phyloP scores from a whole-genome alignment of 1,140 invertebrate species.

The Ctenoplectra terminalis region DNA sequence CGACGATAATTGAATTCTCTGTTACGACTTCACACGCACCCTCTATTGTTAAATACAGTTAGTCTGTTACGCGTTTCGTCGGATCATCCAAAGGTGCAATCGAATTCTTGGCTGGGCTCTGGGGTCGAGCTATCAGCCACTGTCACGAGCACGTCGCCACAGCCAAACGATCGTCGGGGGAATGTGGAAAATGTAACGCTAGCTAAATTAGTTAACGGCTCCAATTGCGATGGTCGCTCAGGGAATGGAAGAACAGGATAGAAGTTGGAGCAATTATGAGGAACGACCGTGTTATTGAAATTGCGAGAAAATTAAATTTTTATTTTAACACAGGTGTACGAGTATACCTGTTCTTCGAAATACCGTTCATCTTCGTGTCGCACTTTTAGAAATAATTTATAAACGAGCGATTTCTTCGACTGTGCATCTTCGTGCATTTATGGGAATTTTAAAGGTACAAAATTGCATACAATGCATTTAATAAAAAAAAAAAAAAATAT shows the following conservation, averaged over 20 bases:
- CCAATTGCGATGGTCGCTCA: conserved; percentile 10
- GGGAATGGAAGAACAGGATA: conserved; percentile 5
- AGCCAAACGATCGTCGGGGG: conserved; percentile 33
- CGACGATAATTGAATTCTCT: not conserved
- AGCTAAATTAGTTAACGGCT: conserved; percentile 34
- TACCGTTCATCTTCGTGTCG: too few species aligned
- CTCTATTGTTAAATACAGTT: not conserved
- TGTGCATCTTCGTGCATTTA: too few species aligned
- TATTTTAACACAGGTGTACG: not conserved
- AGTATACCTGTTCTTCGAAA: too few species aligned
- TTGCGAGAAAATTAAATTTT: not conserved
- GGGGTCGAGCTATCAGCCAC: conserved; percentile 32
- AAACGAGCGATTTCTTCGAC: too few species aligned
- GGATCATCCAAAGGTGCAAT: conserved; percentile 14
- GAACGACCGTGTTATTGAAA: not conserved
- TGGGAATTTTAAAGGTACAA: too few species aligned
- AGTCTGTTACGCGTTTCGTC: not conserved
- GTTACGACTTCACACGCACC: not conserved
- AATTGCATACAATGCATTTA: too few species aligned
- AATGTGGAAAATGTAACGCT: conserved; percentile 36
- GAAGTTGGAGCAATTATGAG: not conserved
- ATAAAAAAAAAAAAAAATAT: too few species aligned
- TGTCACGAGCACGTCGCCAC: conserved; percentile 32
- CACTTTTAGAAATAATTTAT: too few species aligned
- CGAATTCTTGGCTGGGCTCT: conserved; percentile 26